phyloP scores from a whole-genome alignment of 2,113 vertebrate genomes.

The Trematocara nigrifrons region DNA sequence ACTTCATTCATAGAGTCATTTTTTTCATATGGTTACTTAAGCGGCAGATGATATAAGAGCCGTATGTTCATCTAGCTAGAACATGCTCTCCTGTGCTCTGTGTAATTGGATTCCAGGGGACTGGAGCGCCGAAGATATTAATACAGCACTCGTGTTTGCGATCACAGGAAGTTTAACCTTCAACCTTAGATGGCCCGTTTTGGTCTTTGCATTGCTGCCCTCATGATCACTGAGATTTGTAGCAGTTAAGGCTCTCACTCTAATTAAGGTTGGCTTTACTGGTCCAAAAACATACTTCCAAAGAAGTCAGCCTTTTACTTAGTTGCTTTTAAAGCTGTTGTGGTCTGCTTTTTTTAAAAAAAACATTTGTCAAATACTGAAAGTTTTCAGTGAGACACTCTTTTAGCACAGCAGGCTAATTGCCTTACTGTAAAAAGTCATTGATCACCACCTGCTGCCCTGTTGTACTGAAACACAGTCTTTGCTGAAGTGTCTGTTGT shows the following conservation, averaged over 20 bases:
- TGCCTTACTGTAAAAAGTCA: neutral
- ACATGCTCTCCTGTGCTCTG: conserved; percentile 1
- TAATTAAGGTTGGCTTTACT: neutral
- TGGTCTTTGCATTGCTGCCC: neutral
- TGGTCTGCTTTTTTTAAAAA: neutral
- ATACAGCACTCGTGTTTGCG: conserved; percentile 25
- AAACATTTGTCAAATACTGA: neutral
- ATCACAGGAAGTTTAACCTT: conserved; percentile 7
- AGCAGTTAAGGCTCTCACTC: neutral
- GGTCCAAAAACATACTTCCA: neutral
- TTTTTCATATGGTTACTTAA: neutral
- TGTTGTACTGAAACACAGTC: neutral
- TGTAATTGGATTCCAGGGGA: conserved; percentile 62
- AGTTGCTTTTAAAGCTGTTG: neutral
- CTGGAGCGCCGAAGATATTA: conserved; percentile 36
- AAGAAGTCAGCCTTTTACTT: neutral
- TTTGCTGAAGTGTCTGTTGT: neutral
- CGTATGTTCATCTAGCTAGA: neutral
- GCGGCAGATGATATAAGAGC: neutral
- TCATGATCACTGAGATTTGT: neutral
- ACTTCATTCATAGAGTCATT: neutral
- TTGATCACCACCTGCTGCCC: neutral
- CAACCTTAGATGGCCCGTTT: neutral
- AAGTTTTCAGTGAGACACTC: neutral
- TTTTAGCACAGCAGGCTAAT: neutral